Conservation (phyloP, 92 coral and sea anemone genomes). For the Zoanthus sansibaricus region DNA sequence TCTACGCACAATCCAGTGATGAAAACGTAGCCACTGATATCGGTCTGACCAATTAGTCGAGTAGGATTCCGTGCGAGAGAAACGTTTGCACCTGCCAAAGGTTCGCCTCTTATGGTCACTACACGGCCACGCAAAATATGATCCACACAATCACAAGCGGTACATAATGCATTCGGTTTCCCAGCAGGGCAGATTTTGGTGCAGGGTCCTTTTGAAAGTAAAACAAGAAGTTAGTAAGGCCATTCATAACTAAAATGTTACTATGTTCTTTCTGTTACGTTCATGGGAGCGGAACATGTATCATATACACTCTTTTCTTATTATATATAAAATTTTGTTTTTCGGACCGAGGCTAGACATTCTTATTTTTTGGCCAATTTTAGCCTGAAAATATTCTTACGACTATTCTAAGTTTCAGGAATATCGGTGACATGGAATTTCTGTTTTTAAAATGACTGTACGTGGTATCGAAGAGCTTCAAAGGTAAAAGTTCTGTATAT, state of each 20-base stretch:
- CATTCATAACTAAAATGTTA: background rate
- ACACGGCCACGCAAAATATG: conserved; percentile 39
- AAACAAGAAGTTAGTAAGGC: background rate
- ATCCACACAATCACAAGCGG: conserved; percentile 35
- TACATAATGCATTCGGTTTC: conserved; percentile 16
- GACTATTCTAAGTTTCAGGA: no score
- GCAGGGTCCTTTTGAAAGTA: background rate
- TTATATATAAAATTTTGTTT: no score
- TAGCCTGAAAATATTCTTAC: no score
- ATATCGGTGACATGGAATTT: no score
- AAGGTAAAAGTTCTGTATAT: no score
- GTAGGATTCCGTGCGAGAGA: conserved; percentile 8
- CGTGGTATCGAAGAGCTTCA: no score
- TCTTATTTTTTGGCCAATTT: no score
- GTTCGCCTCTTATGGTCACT: background rate
- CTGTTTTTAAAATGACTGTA: no score
- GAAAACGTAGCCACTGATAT: conserved; percentile 23
- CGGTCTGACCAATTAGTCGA: conserved; percentile 10
- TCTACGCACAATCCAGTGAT: conserved; percentile 12
- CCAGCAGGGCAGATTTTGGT: conserved; percentile 30
- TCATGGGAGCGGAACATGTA: no score
- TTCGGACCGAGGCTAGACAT: no score
- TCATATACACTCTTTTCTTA: no score
- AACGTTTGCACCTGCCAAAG: conserved; percentile 34
- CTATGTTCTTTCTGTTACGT: no score